Base-by-base conservation (phyloP, 2,113 vertebrate species). In the Scomber colias region DNA sequence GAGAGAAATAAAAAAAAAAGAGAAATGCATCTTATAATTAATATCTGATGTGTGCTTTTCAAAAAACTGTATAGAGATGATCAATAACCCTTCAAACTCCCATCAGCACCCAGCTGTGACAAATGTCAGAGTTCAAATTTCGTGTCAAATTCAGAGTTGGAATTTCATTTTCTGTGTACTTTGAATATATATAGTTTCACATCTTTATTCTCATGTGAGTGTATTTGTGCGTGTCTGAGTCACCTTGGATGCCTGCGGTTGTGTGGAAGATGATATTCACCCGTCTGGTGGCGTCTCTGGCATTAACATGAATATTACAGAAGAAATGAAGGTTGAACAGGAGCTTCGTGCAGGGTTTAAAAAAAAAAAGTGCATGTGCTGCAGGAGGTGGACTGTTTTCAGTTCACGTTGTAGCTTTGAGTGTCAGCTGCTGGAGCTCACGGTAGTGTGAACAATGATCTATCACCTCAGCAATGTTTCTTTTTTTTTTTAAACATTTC, bases 161-260 rank as follows among this genome's bases (percentile, higher is more conserved):
- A 89, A 89, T 87, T 89, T 90, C 88, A 83, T 81, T 90, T 80
- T 83, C 91, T 92, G 91, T 92, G 91, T 91, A 91, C 76, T 77
- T 49, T 78, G 75, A 84, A 80, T 86, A 69, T 79, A 69, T 84
- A 76, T 83, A 83, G 89, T 92, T 92, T 92, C 91, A 91, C 73
- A 87, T 92, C 89, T 90, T 90, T 87, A 59, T 86, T 87, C 82
- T 88, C 2, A 27, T 60, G 75, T 77, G 68, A 74, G 75, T 78
- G 74, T 84, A 71, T 88, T 61, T 85, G 66, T 81, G 81, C 66
- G 82, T 82, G 82, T 92, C 76, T 92, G 89, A 92, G 73, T 92
- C 91, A 92, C 72, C 56, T 91, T 40, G 35, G 35, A 40, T 9
- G 5, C 35, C 35, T 40, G 91, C 79, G 89, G 89, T 90, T 17